Evolutionary conservation across 2,797 vertebrate genomes (phyloP), one percentile per base, ranked within the genome.

Genomic region (Triplophysa bombifrons): DNA sequence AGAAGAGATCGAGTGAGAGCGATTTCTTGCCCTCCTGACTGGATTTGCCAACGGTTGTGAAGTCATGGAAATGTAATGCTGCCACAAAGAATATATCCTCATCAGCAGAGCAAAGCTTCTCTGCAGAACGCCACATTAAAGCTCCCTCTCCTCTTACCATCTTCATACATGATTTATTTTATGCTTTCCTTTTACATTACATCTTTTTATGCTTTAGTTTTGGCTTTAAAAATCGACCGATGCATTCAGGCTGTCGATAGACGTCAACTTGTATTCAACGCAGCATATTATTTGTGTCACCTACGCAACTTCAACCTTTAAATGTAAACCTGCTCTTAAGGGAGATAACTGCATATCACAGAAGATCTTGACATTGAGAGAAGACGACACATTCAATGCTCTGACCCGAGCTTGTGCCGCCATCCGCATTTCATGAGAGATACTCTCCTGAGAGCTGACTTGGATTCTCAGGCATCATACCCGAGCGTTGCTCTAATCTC

Each of bases 11-110:
- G 30, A 22, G 51, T n/a, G 64, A 41, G 65, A 76, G 20, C 70
- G 13, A 56, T 88, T 87, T 89, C 78, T 82, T 87, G 82, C 79
- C 82, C 61, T 79, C 46, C 80, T 86, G 87, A 87, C 86, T 88
- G 89, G 73, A 84, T 83, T 85, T 75, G 86, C 86, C 85, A 81
- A 84, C 70, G 84, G 84, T 87, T 84, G 87, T 88, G 86, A 90
- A 89, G 88, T 88, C 89, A 88, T 56, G 89, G 89, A 89, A 88
- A 90, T 89, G 84, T 87, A 90, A 88, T 81, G 88, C 89, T 89
- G 90, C 87, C 87, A 88, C 83, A 82, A 86, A 79, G 65, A 87
- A 90, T 91, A 88, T 89, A 90, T 84, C 84, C 87, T 88, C 85
- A 84, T 86, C 88, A 80, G 86, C 82, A 83, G 88, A 77, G 76